Conservation (phyloP, 2,888 invertebrate species). For the Enoplolaimus lenunculus region DNA sequence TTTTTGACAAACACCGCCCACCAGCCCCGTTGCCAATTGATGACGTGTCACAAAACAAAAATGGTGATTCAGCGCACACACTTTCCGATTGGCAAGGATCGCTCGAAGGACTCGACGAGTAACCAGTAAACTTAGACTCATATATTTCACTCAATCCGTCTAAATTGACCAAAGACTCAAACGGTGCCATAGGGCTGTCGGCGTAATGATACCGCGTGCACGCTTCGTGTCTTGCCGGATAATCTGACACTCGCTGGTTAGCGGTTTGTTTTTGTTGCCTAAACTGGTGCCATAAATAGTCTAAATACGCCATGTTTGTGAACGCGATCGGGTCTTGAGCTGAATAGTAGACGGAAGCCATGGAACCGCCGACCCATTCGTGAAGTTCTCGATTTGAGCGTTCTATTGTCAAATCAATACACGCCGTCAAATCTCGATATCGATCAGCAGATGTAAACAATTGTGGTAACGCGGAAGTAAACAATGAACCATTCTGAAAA, state of each 20-base stretch:
- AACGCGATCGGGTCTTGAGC: constrained; percentile 20
- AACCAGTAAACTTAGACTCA: not conserved
- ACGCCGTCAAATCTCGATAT: constrained; percentile 18
- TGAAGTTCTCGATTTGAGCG: constrained; percentile 14
- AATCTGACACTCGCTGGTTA: not conserved
- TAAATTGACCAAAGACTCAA: not conserved
- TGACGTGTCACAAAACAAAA: constrained; percentile 3
- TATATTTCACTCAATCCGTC: constrained; percentile 17
- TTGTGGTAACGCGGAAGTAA: not conserved
- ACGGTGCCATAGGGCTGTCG: constrained; percentile 6
- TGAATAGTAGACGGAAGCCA: constrained; percentile 20
- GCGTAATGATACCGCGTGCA: constrained; percentile 20
- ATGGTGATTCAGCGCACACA: constrained; percentile 1
- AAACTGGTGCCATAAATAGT: constrained; percentile 18
- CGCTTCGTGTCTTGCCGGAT: constrained; percentile 16
- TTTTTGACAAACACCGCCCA: constrained; percentile 12
- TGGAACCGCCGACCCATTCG: constrained; percentile 22
- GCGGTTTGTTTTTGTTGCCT: not conserved
- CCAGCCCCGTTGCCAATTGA: no score
- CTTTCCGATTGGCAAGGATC: not conserved
- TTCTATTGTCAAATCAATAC: constrained; percentile 20
- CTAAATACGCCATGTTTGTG: constrained; percentile 6
- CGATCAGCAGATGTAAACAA: not conserved
- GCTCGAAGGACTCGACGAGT: not conserved
- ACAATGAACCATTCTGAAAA: not conserved